A percentile compares a stretch with the other conserved stretches of the same genome.
Evolutionary conservation across 2,797 vertebrate species (phyloP).

Genomic region (Enteromius treurensis): DNA sequence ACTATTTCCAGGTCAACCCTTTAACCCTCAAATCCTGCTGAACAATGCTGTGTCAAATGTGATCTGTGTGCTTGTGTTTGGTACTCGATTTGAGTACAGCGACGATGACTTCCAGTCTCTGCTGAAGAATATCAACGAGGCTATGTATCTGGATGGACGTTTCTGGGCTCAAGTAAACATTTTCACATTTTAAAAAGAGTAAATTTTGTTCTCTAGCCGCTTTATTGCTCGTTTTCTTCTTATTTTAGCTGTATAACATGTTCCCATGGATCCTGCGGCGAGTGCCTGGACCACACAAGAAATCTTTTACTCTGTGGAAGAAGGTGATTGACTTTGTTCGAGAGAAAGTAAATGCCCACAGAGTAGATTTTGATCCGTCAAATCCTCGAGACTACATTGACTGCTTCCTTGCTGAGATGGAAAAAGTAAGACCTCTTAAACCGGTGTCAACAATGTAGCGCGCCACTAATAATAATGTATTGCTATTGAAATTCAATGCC

Average conservation of each 20-base stretch:
- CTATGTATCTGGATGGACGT: conserved; percentile 44
- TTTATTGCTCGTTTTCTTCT: background rate
- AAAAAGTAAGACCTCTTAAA: conserved; percentile 66
- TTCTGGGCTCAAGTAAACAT: conserved; percentile 60
- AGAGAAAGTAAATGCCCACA: conserved; percentile 67
- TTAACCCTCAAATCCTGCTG: conserved; percentile 46
- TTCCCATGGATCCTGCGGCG: conserved; percentile 67
- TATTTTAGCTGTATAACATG: conserved; percentile 66
- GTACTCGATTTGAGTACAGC: conserved; percentile 58
- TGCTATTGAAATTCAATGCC: background rate
- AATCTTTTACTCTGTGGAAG: conserved; percentile 37
- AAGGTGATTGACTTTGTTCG: conserved; percentile 51
- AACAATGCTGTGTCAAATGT: conserved; percentile 47
- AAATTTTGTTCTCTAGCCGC: background rate
- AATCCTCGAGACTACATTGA: conserved; percentile 78
- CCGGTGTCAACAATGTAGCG: background rate
- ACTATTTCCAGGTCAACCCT: conserved; percentile 35
- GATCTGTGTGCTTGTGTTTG: conserved; percentile 56
- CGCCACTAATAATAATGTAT: background rate
- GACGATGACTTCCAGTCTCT: conserved; percentile 52
- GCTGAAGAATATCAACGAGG: conserved; percentile 52
- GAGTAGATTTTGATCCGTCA: conserved; percentile 63
- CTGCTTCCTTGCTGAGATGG: conserved; percentile 73
- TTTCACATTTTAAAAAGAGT: background rate
- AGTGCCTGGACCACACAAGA: conserved; percentile 71